Percentiles rank a stretch among this genome's conserved stretches.
phyloP scores from a whole-genome alignment of 2,113 vertebrate genomes.

The Eleginops maclovinus region DNA sequence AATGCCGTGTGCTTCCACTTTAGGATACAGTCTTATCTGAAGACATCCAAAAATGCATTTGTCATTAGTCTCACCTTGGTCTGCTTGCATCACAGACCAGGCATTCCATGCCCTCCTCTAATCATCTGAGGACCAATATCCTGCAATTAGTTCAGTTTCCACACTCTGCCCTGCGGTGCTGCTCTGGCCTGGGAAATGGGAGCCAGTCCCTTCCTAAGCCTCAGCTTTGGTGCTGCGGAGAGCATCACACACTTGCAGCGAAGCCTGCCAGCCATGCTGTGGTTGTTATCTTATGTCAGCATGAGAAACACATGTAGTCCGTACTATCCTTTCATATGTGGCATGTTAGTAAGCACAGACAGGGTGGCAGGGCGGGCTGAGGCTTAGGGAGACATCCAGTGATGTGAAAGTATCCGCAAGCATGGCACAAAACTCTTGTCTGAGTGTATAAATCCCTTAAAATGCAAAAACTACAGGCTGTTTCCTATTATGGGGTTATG shows the following conservation, averaged over 20 bases:
- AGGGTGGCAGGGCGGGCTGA: conserved; percentile 26
- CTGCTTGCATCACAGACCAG: conserved; percentile 94
- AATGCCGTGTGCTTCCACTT: conserved; percentile 31
- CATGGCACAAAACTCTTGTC: neutral
- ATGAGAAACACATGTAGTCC: conserved; percentile 79
- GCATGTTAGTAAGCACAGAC: conserved; percentile 54
- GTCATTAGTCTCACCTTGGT: conserved; percentile 86
- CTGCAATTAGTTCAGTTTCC: conserved; percentile 96
- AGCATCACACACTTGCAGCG: conserved; percentile 58
- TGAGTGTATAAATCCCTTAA: conserved; percentile 22
- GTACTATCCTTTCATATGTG: conserved; percentile 61
- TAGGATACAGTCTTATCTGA: conserved; percentile 74
- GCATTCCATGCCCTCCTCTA: conserved; percentile 93
- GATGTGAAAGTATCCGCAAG: conserved; percentile 30
- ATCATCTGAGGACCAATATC: conserved; percentile 95
- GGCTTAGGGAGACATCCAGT: conserved; percentile 44
- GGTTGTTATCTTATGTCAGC: conserved; percentile 77
- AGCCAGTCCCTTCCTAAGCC: conserved; percentile 85
- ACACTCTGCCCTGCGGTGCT: conserved; percentile 88
- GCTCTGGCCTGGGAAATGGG: conserved; percentile 91
- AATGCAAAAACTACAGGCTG: conserved; percentile 7
- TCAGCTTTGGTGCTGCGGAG: conserved; percentile 75
- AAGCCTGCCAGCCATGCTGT: conserved; percentile 71
- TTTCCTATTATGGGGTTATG: conserved; percentile 38
- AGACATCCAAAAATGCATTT: conserved; percentile 73